Evolutionary conservation across 2,113 vertebrate genomes (phyloP), one percentile per base, ranked within the genome.

Genomic region (Ammodytes dubius): DNA sequence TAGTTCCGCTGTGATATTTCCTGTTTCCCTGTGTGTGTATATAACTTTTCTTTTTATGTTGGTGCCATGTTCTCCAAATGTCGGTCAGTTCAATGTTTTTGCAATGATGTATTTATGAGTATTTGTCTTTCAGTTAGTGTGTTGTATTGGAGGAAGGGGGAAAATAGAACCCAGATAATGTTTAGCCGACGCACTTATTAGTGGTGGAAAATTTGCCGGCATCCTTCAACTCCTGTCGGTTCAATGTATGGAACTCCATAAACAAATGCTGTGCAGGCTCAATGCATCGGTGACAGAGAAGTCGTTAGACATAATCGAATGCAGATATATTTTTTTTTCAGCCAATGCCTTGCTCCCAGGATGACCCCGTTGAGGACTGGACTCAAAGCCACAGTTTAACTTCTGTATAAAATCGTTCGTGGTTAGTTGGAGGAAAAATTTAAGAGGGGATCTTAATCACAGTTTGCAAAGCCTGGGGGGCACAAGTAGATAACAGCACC

Each of bases 361-460:
- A 49, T 45, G 85, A 88, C 81, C 83, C 88, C 67, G 72, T 90
- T 88, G 59, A 59, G 37, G 57, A 64, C 74, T 14, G 27, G 19
- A 67, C 64, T 83, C 66, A 61, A 73, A 87, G 81, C 43, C 52
- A 46, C 69, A 69, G 83, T 27, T 89, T 86, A 72, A 86, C 77
- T 83, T 58, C 0, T 7, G 14, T 61, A 19, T 27, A 45, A 77
- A 74, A 72, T 7, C 27, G 6, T 70, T 68, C 77, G 75, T 68
- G 77, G 72, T 73, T 82, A 15, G 35, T 77, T 7, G 14, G 52
- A 67, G 69, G 72, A 70, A 42, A 63, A 60, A 81, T 85, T 88
- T 80, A 69, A 85, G 71, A 73, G 49, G 27, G 27, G 15, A 69
- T 82, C 52, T 78, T 81, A 84, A 88, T 88, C 77, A 76, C 57